Evolutionary conservation across 2,113 vertebrate genomes (phyloP).

Genomic region (Ammospiza caudacuta): DNA sequence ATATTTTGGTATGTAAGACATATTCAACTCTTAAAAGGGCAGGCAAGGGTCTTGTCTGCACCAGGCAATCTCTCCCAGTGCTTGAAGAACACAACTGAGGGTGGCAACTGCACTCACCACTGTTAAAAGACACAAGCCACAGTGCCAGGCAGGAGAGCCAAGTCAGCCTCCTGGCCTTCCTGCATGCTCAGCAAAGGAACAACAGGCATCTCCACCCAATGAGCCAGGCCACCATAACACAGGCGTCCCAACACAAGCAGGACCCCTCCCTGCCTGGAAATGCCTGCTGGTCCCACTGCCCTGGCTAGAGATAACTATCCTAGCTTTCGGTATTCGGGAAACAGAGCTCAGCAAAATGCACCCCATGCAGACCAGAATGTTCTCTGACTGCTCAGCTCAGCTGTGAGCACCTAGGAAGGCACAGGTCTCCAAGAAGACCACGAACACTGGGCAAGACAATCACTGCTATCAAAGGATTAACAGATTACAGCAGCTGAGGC

Average conservation of each 20-base stretch:
- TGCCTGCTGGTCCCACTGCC: background rate
- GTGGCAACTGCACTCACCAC: background rate
- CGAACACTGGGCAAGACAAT: background rate
- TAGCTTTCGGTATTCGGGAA: background rate
- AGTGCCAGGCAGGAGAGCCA: background rate
- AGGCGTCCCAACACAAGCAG: background rate
- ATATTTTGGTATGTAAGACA: background rate
- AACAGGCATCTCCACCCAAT: background rate
- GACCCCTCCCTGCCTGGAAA: background rate
- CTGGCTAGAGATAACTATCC: background rate
- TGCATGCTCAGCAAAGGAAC: background rate
- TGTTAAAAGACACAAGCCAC: background rate
- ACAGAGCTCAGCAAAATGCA: background rate
- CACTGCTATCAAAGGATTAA: background rate
- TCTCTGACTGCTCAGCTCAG: background rate
- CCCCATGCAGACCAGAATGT: background rate
- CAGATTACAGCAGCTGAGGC: background rate
- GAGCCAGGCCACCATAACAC: background rate
- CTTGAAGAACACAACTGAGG: background rate
- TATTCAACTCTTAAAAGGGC: background rate
- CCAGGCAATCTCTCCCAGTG: background rate
- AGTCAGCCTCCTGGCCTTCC: background rate
- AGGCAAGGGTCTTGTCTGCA: background rate
- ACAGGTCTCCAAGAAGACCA: rapidly evolving
- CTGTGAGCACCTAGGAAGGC: background rate